A percentile compares a stretch with the other conserved stretches of the same genome.
These are phyloP conservation scores for Andrena cerasifolii DNA, from an alignment of 1,140 invertebrate species.

Conservation along the genomic window DNA sequence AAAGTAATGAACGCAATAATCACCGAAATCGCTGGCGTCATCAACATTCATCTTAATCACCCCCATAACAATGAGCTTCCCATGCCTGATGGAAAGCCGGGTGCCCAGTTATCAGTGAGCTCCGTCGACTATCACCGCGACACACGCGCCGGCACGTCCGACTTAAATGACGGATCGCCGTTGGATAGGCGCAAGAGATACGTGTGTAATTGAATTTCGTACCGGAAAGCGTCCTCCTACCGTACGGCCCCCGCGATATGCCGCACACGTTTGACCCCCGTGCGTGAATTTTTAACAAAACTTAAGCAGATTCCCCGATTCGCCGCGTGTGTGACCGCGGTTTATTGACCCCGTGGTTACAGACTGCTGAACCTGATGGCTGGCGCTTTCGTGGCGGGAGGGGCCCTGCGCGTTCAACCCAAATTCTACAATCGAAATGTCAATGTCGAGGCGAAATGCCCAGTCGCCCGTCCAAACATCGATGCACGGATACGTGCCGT, in stretches of 20 bases:
- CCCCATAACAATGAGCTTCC: too few relatives aligned
- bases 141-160: too few relatives aligned
- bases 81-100: too few relatives aligned
- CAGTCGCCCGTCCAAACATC: neutral
- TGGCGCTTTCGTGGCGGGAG: neutral
- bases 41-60: too few relatives aligned
- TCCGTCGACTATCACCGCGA: too few relatives aligned
- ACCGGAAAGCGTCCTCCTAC: conserved; percentile 12
- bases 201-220: conserved; percentile 3
- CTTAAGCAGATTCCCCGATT: conserved; percentile 34
- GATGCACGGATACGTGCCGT: neutral
- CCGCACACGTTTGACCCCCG: conserved; percentile 46
- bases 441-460: conserved; percentile 29
- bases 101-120: too few relatives aligned
- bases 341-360: conserved; percentile 33
- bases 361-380: conserved; percentile 6
- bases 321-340: neutral
- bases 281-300: conserved; percentile 50
- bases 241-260: conserved; percentile 3
- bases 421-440: conserved; percentile 38
- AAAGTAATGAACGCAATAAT: too few relatives aligned
- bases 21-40: too few relatives aligned
- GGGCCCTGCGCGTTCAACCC: conserved; percentile 7
- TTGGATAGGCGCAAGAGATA: neutral
- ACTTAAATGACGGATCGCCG: neutral